Evolutionary conservation across 1,140 invertebrate species (phyloP), one percentile per base, ranked within the genome.

Genomic region (Oncopodura yosiiana): DNA sequence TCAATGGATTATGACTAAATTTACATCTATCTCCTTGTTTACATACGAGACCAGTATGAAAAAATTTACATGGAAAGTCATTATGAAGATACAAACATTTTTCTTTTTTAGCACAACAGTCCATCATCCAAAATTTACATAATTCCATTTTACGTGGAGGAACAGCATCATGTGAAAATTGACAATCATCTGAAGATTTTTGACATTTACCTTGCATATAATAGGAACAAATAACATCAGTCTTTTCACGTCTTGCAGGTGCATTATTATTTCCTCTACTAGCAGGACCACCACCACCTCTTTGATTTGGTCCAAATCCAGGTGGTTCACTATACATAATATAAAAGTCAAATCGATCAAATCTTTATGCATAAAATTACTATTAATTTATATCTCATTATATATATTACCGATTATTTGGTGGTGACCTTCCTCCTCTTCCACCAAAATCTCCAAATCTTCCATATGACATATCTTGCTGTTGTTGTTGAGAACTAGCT

Each of bases 31-130:
- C 84, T 14, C 78, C 81, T 18, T 77, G 72, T 59, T 77, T 78
- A 71, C 93, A 96, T 42, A 84, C 82, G 62, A 88, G 77, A 62
- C 90, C 91, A 39, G 89, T 88, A 67, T 97, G 93, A 68, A 84
- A 95, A 74, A 87, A 95, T 76, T 96, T 96, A 73, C 94, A 98
- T 30, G 94, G 94, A 70, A 94, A 97, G 69, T 96, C 92, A 63
- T 85, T 82, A 75, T 98, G 94, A 84, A 97, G 88, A 67, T 94
- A 98, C 3, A 91, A 75, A 75, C 94, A 98, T 70, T 92, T 91
- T 60, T 94, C 89, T 60, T 86, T 81, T 75, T 96, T 96, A 8
- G 87, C 86, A 74, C 94, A 97, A 69, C 87, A 90, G 51, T 93
- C 89, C 79, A 88, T 91, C 36, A 95, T 69, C 73, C 95, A 96